A percentile compares a stretch with the other conserved stretches of the same genome.
Conservation (phyloP, 1,140 invertebrate species). For the Helicoverpa zea region DNA sequence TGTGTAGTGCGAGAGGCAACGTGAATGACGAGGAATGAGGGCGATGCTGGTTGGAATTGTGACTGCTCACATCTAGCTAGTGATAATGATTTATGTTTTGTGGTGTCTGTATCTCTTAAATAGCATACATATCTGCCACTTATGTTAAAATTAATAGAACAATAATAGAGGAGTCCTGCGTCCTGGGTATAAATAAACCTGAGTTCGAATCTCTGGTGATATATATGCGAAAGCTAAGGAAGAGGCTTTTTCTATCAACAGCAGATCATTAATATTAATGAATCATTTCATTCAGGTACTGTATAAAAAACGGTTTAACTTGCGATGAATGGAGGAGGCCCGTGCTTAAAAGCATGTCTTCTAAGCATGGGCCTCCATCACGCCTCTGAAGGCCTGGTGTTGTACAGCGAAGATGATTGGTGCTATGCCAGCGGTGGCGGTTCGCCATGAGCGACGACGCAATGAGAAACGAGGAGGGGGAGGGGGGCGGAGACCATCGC, state of each 20-base stretch:
- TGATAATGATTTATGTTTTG: no score
- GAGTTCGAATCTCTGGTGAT: no score
- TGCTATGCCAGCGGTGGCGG: conserved; percentile 94
- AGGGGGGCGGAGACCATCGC: conserved; percentile 88
- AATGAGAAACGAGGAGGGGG: conserved; percentile 89
- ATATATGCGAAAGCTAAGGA: no score
- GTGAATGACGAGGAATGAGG: neutral
- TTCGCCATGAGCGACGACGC: conserved; percentile 92
- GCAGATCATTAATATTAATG: no score
- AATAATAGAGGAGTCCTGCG: no score
- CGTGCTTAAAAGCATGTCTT: conserved; percentile 35
- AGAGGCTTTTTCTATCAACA: no score
- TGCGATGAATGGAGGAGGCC: conserved; percentile 34
- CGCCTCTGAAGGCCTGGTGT: conserved; percentile 25
- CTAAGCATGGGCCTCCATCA: conserved; percentile 38
- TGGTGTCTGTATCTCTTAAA: no score
- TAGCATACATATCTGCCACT: no score
- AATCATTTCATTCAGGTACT: neutral
- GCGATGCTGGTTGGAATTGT: neutral
- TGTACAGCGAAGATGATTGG: conserved; percentile 91
- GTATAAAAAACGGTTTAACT: conserved; percentile 7
- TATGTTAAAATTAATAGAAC: no score
- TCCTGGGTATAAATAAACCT: no score
- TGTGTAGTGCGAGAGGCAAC: neutral
- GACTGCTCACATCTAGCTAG: no score